A percentile compares a stretch with the other conserved stretches of the same genome.
Conservation (phyloP, 2,888 invertebrate genomes). For the Stomorhina lunata region DNA sequence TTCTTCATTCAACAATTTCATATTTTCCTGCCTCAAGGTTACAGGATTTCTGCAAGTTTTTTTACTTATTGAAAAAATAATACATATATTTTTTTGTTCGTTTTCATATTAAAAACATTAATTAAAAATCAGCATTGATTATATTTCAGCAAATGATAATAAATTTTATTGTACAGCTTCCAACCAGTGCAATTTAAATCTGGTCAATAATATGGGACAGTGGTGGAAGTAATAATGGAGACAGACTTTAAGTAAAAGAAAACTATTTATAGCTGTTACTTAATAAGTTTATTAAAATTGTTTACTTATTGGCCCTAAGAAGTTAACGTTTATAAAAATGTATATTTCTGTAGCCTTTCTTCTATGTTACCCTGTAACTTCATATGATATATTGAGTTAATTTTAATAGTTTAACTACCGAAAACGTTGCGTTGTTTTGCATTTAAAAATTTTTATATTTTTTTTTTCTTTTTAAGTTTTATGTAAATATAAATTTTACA, state of each 20-base stretch:
- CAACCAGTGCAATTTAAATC: slow-evolving; percentile 27
- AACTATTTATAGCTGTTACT: too few species aligned
- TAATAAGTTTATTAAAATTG: too few species aligned
- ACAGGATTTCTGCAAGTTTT: too few species aligned
- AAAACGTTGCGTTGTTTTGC: neutral
- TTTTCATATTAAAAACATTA: slow-evolving; percentile 17
- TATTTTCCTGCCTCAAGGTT: too few species aligned
- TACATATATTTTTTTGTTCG: neutral
- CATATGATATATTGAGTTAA: neutral
- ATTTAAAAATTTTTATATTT: neutral
- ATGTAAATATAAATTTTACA: neutral
- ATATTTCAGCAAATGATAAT: slow-evolving; percentile 53
- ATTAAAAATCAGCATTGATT: slow-evolving; percentile 55
- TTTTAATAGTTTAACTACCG: neutral
- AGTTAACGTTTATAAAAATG: neutral
- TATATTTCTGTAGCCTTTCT: neutral
- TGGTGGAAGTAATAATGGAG: neutral
- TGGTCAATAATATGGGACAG: neutral
- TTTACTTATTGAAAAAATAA: too few species aligned
- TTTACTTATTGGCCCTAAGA: too few species aligned
- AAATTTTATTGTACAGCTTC: slow-evolving; percentile 31
- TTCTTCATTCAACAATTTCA: too few species aligned
- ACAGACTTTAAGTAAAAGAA: neutral
- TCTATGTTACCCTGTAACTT: neutral
- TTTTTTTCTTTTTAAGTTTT: neutral